Evolutionary conservation across 2,113 vertebrate species (phyloP).

Genomic region (Tapirus terrestris): DNA sequence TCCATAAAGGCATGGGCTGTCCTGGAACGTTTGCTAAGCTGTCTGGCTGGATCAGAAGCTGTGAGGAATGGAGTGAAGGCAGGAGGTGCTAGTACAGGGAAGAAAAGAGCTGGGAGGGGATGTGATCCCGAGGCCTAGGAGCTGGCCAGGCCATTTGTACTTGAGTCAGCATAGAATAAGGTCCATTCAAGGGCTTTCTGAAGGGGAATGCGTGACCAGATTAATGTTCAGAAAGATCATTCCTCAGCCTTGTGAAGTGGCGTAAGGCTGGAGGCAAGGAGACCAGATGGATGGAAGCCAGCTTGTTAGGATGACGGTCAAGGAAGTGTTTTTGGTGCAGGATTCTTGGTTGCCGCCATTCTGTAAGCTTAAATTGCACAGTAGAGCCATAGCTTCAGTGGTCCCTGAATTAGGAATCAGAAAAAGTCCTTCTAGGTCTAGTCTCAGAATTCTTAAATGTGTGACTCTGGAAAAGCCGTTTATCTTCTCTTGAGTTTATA

Average conservation of each 20-base stretch:
- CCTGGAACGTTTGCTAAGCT: background rate
- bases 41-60: background rate
- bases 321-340: background rate
- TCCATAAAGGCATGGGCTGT: background rate
- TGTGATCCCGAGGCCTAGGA: background rate
- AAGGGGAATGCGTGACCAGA: background rate
- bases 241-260: background rate
- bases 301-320: background rate
- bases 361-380: background rate
- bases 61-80: background rate
- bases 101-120: too few relatives aligned
- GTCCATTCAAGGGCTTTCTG: background rate
- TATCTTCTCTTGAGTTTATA: background rate
- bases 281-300: background rate
- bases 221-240: constrained; percentile 3
- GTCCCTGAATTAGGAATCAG: background rate
- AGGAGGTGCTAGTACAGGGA: background rate
- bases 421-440: background rate
- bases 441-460: background rate
- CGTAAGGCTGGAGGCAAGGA: background rate
- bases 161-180: background rate
- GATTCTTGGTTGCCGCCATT: background rate
- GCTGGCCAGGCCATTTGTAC: background rate
- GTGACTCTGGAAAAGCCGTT: background rate
- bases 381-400: background rate